Evolutionary conservation across 2,888 invertebrate species (phyloP).

Genomic region (Noctua janthe): DNA sequence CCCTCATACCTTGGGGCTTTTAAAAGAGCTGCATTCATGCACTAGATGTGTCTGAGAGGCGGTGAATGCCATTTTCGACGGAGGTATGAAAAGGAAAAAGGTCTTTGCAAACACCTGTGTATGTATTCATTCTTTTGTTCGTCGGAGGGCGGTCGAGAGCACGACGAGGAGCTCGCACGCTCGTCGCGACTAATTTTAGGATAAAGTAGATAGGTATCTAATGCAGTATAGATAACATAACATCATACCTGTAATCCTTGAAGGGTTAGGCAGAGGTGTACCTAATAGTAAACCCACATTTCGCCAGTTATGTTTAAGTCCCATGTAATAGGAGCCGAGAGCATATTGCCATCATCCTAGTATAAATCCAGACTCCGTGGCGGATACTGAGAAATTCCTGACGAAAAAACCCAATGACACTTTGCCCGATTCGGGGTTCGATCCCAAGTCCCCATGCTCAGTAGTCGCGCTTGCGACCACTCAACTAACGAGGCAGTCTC

Average conservation of each 20-base stretch:
- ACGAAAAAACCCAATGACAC: neutral
- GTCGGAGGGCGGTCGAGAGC: conserved; percentile 73
- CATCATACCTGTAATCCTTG: neutral
- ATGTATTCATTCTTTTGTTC: conserved; percentile 83
- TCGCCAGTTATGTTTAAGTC: neutral
- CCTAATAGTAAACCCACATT: neutral
- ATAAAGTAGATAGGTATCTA: conserved; percentile 35
- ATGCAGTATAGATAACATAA: neutral
- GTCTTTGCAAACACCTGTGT: conserved; percentile 77
- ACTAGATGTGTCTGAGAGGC: conserved; percentile 75
- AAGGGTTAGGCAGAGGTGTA: neutral
- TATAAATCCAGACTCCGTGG: neutral
- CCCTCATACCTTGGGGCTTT: conserved; percentile 65
- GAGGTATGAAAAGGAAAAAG: conserved; percentile 78
- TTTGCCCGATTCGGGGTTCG: neutral
- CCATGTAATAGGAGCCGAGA: neutral
- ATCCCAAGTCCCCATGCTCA: neutral
- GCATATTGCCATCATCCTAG: neutral
- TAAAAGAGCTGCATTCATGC: conserved; percentile 76
- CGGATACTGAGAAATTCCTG: neutral
- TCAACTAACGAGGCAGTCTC: neutral
- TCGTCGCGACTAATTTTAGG: conserved; percentile 57
- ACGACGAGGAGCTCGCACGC: conserved; percentile 62
- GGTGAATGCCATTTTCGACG: conserved; percentile 80
- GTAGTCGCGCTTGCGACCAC: neutral